These are phyloP conservation scores for Murina feae DNA, from an alignment of 2,113 vertebrate genomes.

Conservation along the genomic window DNA sequence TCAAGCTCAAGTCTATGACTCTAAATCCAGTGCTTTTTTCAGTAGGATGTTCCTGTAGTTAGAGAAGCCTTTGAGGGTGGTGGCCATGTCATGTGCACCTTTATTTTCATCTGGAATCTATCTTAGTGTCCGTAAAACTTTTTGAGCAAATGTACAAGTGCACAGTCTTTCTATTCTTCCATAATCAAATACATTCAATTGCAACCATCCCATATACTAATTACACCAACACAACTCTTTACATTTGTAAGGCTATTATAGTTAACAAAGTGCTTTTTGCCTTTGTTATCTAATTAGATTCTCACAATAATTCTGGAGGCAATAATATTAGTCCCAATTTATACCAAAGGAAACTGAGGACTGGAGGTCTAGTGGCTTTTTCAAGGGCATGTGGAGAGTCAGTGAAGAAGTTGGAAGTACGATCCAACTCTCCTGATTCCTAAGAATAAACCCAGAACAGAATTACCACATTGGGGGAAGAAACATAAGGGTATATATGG, in stretches of 20 bases:
- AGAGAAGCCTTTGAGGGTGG: not conserved
- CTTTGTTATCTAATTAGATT: not conserved
- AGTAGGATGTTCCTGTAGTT: not conserved
- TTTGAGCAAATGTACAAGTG: not conserved
- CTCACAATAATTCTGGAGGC: not conserved
- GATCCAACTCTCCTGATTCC: not conserved
- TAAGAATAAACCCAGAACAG: not conserved
- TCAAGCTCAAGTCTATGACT: not conserved
- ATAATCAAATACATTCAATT: not conserved
- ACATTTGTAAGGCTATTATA: not conserved
- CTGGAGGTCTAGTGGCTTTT: not conserved
- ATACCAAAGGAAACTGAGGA: not conserved
- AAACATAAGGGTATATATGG: not conserved
- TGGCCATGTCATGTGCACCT: not conserved
- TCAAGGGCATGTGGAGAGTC: not conserved
- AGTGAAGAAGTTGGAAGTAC: not conserved
- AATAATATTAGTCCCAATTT: not conserved
- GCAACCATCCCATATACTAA: not conserved
- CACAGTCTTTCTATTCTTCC: not conserved
- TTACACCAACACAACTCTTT: not conserved
- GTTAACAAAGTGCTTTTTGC: not conserved
- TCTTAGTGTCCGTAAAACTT: not conserved
- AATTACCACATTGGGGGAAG: not conserved
- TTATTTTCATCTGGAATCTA: not conserved
- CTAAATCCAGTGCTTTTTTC: slow-evolving; percentile 17